These are phyloP conservation scores for Colinus virginianus DNA, from an alignment of 2,113 vertebrate species.

Conservation along the genomic window DNA sequence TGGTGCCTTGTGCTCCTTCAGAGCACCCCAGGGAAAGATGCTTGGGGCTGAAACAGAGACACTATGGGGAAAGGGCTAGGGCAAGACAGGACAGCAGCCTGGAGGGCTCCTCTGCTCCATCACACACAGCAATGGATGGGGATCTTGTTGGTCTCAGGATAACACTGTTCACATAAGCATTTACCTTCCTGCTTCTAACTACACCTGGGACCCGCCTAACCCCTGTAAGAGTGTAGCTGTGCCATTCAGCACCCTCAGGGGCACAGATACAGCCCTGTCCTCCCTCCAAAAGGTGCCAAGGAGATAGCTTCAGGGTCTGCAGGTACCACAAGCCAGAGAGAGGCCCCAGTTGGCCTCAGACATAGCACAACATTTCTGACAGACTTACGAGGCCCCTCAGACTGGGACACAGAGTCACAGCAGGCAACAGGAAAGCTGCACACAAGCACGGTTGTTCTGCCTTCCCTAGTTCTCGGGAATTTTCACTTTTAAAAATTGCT, in stretches of 20 bases:
- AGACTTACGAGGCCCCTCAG: not conserved
- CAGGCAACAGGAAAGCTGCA: not conserved
- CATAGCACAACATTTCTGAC: not conserved
- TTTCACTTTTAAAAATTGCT: not conserved
- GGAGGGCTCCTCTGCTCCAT: not conserved
- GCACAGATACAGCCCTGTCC: not conserved
- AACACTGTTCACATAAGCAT: not conserved
- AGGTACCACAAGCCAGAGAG: not conserved
- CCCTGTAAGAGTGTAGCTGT: not conserved
- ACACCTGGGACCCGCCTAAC: not conserved
- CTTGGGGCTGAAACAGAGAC: not conserved
- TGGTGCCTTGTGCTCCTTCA: not conserved
- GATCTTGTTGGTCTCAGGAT: not conserved
- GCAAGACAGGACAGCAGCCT: not conserved
- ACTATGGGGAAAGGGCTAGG: not conserved
- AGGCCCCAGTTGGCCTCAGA: not conserved
- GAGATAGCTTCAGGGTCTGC: not conserved
- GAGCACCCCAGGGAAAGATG: not conserved
- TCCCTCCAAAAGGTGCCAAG: not conserved
- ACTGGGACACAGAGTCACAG: not conserved
- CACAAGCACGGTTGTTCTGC: not conserved
- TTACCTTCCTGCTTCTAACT: not conserved
- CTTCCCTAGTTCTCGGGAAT: not conserved
- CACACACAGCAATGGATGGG: not conserved
- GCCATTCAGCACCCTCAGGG: not conserved